Percentiles rank a stretch among this genome's conserved stretches.
phyloP scores from a whole-genome alignment of 2,113 vertebrate species.

The Stigmatopora argus region DNA sequence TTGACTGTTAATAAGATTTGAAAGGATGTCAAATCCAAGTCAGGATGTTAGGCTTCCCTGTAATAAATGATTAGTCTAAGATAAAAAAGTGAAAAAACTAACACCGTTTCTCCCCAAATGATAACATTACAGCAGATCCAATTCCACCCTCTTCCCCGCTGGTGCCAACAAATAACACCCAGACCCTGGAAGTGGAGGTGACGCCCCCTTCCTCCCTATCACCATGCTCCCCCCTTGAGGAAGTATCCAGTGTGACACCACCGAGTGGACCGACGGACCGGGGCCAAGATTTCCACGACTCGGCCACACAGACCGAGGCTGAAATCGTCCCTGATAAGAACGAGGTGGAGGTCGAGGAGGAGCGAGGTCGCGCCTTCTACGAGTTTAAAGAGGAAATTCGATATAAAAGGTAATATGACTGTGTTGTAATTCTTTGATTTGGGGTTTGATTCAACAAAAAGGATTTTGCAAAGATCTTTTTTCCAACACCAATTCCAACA shows the following conservation, averaged over 20 bases:
- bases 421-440: background rate
- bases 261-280: background rate
- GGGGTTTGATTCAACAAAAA: background rate
- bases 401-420: conserved; percentile 76
- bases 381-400: conserved; percentile 89
- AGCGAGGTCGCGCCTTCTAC: conserved; percentile 77
- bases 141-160: background rate
- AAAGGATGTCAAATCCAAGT: too few species aligned
- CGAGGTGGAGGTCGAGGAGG: conserved; percentile 30
- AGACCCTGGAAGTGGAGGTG: background rate
- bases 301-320: conserved; percentile 43
- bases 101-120: too few species aligned
- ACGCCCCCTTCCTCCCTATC: background rate
- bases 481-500: background rate
- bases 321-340: background rate
- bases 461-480: too few species aligned
- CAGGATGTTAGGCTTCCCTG: too few species aligned
- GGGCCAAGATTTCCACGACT: conserved; percentile 11
- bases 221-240: background rate
- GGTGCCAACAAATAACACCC: background rate
- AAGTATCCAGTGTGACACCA: background rate
- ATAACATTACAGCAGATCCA: background rate
- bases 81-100: too few species aligned
- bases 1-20: too few species aligned
- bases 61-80: too few species aligned